Evolutionary conservation across 2,888 invertebrate genomes (phyloP), one percentile per base, ranked within the genome.

Genomic region (Calameuta idolon): DNA sequence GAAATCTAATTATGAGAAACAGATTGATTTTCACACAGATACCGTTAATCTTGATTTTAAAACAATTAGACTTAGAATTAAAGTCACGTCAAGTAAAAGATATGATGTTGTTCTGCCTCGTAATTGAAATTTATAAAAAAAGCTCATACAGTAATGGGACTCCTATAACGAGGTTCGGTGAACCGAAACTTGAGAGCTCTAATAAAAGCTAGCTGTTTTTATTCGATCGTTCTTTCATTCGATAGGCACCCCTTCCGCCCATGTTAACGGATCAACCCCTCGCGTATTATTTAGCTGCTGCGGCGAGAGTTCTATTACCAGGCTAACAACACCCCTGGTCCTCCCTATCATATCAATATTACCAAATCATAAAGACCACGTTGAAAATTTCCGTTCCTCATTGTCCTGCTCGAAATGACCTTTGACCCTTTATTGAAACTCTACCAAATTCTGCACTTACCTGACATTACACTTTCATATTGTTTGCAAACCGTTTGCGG

Each of bases 311-410:
- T 23, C 55, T 55, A 23, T 23, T 55, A 23, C 23, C 2, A 55
- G 23, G 23, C 9, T 55, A 55, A 23, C 9, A 55, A 15, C 23
- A 23, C 55, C 55, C 55, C 55, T 55, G 55, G 33, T 71, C 33
- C 31, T 71, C 33, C 33, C 71, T 71, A 23, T 71, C 31, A 34
- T 31, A 71, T 71, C 71, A 71, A 71, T 71, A 71, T 71, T 71
- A 34, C 33, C 71, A 71, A 71, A 71, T 71, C 31, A 9, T 71
- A 31, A 71, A 71, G 11, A 4, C 23, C 71, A 11, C 55, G 9
- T 5, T 23, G 55, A 9, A 55, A 12, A 31, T 12, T 12, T 31
- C 33, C 71, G 15, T 15, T 71, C 33, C 23, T 31, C 33, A 15
- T 71, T 71, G 71, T 12, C 15, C 12, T 5, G 9, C 23, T 55